Conservation (phyloP, 2,113 vertebrate genomes). For the Eubucco bourcierii region DNA sequence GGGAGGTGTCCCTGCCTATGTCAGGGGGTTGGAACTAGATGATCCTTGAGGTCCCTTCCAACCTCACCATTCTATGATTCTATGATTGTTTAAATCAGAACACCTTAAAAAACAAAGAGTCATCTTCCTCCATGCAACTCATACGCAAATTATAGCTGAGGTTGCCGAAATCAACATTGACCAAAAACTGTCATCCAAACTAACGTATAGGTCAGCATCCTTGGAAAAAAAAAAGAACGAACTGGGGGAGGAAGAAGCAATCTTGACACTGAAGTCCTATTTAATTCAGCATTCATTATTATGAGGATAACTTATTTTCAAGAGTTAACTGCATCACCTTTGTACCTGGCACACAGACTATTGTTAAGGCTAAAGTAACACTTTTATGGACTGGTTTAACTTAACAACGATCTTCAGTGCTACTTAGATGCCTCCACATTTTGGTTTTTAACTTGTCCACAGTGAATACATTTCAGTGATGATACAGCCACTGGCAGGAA, state of each 20-base stretch:
- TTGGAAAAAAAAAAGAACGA: neutral
- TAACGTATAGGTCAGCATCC: neutral
- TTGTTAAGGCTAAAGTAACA: neutral
- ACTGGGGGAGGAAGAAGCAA: neutral
- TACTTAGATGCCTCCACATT: fast-evolving
- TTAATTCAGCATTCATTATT: neutral
- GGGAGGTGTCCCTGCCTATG: too few species aligned
- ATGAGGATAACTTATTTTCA: neutral
- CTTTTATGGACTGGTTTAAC: neutral
- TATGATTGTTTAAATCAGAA: neutral
- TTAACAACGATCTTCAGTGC: neutral
- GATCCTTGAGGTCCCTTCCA: too few species aligned
- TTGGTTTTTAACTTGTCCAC: neutral
- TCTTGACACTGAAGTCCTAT: neutral
- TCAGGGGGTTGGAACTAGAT: too few species aligned
- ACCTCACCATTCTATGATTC: too few species aligned
- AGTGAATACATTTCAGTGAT: neutral
- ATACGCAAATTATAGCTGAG: neutral
- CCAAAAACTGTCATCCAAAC: neutral
- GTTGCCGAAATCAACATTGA: neutral
- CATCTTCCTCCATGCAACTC: neutral
- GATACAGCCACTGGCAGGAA: neutral
- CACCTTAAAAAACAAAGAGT: neutral
- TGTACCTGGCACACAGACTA: neutral
- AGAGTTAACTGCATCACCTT: neutral